These are phyloP conservation scores for Loris lydekkerianus DNA, from an alignment of 2,797 vertebrate species.

Conservation along the genomic window DNA sequence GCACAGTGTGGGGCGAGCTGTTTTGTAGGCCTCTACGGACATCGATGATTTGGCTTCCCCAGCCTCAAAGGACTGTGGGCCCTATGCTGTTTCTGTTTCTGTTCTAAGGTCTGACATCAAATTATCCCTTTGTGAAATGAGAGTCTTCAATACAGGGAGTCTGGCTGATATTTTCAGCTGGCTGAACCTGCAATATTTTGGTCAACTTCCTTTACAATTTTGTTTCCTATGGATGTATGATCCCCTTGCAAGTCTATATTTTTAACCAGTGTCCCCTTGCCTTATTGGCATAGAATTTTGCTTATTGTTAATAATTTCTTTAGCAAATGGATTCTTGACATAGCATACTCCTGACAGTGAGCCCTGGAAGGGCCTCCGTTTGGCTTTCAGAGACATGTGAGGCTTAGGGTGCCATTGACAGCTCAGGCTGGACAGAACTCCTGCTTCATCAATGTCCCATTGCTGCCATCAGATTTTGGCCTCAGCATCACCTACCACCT, in stretches of 20 bases:
- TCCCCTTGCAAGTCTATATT: background rate
- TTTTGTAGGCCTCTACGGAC: slow-evolving; percentile 56
- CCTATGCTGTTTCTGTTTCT: background rate
- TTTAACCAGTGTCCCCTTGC: background rate
- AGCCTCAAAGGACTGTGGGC: background rate
- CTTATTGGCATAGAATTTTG: background rate
- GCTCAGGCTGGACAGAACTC: accelerated
- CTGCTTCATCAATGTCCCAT: background rate
- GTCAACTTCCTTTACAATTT: background rate
- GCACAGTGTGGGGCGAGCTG: slow-evolving; percentile 10
- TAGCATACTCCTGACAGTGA: accelerated
- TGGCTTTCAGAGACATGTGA: accelerated
- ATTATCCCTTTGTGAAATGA: background rate
- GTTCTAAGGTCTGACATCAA: slow-evolving; percentile 2
- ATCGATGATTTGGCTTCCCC: slow-evolving; percentile 8
- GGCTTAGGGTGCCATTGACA: too few species aligned
- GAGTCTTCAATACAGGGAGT: background rate
- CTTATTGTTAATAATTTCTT: background rate
- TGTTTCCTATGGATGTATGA: background rate
- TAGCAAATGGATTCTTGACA: background rate
- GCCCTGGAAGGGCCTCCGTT: accelerated
- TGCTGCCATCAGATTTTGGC: accelerated
- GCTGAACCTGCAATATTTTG: background rate
- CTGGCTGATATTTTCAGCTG: slow-evolving; percentile 13
- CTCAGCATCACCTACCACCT: background rate